Evolutionary conservation across 2,113 vertebrate species (phyloP).

Genomic region (Triplophysa siluroides): DNA sequence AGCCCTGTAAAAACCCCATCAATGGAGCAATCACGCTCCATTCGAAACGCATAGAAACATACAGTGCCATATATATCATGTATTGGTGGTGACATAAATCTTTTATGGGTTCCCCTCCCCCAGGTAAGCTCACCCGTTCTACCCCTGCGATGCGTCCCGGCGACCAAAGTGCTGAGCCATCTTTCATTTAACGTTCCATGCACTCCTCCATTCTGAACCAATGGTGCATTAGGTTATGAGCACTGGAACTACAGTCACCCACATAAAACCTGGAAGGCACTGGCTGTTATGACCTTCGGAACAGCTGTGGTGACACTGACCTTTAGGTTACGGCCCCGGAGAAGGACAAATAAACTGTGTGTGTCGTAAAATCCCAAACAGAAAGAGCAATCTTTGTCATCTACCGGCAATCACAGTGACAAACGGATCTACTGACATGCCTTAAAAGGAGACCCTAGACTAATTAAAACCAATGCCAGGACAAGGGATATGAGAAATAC

Average conservation of each 20-base stretch:
- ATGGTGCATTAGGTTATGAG: conserved; percentile 43
- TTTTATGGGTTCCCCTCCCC: conserved; percentile 9
- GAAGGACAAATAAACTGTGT: conserved; percentile 32
- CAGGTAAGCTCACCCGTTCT: neutral
- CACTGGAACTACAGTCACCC: conserved; percentile 21
- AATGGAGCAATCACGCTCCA: conserved; percentile 27
- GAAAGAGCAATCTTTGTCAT: conserved; percentile 40
- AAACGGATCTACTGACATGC: conserved; percentile 27
- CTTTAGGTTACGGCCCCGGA: conserved; percentile 42
- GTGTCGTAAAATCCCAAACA: conserved; percentile 4
- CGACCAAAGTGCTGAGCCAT: neutral
- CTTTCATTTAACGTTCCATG: conserved; percentile 14
- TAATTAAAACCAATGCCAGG: conserved; percentile 34
- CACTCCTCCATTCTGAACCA: conserved; percentile 5
- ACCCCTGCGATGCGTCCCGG: neutral
- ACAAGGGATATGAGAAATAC: conserved; percentile 3
- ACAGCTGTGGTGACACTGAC: conserved; percentile 40
- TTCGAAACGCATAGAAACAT: conserved; percentile 2
- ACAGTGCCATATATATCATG: conserved; percentile 13
- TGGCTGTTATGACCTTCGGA: conserved; percentile 27
- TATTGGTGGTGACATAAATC: conserved; percentile 17
- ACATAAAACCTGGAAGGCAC: conserved; percentile 13
- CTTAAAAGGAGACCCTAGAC: conserved; percentile 17
- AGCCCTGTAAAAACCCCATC: conserved; percentile 2
- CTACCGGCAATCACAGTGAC: conserved; percentile 36